Conservation (phyloP, 2,888 invertebrate species). For the Macaria notata region DNA sequence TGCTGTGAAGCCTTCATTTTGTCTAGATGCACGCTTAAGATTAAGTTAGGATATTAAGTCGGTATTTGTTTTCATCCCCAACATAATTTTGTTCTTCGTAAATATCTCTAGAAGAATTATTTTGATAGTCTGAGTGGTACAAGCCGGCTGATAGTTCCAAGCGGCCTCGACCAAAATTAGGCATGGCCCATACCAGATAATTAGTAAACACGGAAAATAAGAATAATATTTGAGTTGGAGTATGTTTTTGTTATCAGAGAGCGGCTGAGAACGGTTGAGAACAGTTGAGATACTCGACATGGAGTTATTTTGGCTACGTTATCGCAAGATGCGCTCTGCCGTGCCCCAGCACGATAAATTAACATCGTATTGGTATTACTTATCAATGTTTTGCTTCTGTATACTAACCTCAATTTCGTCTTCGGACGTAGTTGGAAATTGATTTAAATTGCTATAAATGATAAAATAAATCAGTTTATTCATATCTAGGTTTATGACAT, state of each 20-base stretch:
- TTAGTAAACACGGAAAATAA: conserved; percentile 31
- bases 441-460: conserved; percentile 7
- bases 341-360: conserved; percentile 69
- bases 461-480: conserved; percentile 5
- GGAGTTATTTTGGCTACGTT: conserved; percentile 77
- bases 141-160: too few species aligned
- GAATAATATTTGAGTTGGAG: conserved; percentile 42
- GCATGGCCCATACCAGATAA: not conserved
- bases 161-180: not conserved
- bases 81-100: too few species aligned
- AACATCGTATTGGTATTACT: conserved; percentile 58
- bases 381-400: conserved; percentile 57
- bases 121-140: not conserved
- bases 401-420: conserved; percentile 21
- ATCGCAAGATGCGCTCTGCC: conserved; percentile 61
- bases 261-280: conserved; percentile 50
- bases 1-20: too few species aligned
- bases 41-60: too few species aligned
- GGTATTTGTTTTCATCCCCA: too few species aligned
- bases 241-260: conserved; percentile 54
- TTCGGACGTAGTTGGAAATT: conserved; percentile 12
- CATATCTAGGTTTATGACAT: not conserved
- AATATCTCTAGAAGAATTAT: not conserved
- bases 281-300: conserved; percentile 58
- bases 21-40: too few species aligned